Conservation (phyloP, 2,113 vertebrate species). For the Sorex araneus region DNA sequence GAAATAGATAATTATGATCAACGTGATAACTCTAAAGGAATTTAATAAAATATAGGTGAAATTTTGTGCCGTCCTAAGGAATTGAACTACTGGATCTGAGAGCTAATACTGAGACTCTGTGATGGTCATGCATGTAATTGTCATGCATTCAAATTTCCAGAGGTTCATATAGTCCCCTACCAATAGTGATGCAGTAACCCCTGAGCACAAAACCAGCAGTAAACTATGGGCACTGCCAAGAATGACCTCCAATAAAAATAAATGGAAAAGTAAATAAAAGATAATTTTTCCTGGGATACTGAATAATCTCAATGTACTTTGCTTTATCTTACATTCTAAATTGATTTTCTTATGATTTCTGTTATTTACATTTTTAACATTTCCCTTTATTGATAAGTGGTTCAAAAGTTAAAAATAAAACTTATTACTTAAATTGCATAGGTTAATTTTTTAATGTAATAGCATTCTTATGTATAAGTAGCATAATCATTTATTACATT, state of each 20-base stretch:
- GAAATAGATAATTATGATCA: conserved; percentile 31
- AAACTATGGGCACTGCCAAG: no score
- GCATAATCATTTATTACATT: conserved; percentile 64
- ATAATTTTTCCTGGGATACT: background rate
- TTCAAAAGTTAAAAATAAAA: no score
- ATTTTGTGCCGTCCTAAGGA: background rate
- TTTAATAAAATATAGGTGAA: conserved; percentile 28
- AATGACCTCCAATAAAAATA: no score
- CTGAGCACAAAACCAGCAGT: no score
- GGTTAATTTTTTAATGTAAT: background rate
- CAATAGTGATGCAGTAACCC: no score
- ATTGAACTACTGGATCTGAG: background rate
- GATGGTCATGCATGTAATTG: no score
- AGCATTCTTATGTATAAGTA: background rate
- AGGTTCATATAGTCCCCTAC: no score
- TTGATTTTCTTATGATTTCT: background rate
- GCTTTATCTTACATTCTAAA: background rate
- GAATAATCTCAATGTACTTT: background rate
- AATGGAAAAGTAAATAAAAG: no score
- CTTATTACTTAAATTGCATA: background rate
- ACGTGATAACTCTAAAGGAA: background rate
- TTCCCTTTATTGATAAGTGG: background rate
- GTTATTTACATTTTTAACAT: background rate
- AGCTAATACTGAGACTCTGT: no score
- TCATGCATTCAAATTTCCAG: no score